Conservation (phyloP, 2,797 vertebrate genomes). For the Coendou prehensilis region DNA sequence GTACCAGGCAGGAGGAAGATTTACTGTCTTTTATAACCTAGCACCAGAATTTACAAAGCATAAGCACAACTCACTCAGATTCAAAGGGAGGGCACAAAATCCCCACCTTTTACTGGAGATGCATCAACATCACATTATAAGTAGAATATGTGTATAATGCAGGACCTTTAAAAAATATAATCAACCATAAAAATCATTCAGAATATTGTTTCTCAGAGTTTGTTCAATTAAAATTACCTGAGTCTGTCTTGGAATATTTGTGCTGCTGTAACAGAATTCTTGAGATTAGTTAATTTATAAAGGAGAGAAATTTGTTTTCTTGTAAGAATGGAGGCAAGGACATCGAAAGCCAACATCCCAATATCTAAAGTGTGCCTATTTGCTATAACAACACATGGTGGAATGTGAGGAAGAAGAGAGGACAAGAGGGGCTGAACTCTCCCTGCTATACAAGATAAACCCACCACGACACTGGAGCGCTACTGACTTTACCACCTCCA, state of each 20-base stretch:
- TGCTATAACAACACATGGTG: background rate
- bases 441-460: background rate
- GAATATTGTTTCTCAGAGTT: background rate
- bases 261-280: background rate
- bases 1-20: background rate
- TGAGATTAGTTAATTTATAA: background rate
- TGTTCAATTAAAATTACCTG: background rate
- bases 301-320: background rate
- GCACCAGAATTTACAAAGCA: background rate
- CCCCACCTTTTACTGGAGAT: background rate
- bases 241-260: background rate
- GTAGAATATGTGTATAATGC: background rate
- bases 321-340: background rate
- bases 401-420: background rate
- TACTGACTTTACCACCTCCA: background rate
- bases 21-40: no score
- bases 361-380: accelerated
- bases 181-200: background rate
- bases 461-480: no score
- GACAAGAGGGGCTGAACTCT: background rate
- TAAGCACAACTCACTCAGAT: background rate
- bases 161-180: background rate
- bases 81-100: background rate
- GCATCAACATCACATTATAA: no score
- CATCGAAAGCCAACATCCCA: background rate